These are phyloP conservation scores for Butorides virescens DNA, from an alignment of 2,113 vertebrate species.

Conservation along the genomic window DNA sequence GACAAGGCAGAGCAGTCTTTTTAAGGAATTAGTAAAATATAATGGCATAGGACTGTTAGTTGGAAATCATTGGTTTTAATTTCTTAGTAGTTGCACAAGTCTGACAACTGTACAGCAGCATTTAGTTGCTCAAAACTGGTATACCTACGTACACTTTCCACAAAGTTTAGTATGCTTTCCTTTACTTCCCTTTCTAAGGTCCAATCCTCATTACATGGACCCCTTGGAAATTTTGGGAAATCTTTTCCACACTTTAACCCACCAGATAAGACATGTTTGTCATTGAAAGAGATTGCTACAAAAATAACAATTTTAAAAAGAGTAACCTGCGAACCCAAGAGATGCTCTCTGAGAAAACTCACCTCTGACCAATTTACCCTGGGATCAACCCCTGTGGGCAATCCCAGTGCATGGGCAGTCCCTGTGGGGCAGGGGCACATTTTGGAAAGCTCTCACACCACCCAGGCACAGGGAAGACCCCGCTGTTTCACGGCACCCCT, in stretches of 20 bases:
- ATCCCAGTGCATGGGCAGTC: not conserved
- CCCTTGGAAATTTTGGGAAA: not conserved
- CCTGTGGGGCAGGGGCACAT: not conserved
- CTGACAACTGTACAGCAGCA: not conserved
- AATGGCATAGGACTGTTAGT: not conserved
- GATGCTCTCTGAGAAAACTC: not conserved
- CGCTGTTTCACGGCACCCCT: not conserved
- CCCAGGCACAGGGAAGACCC: not conserved
- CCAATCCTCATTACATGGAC: not conserved
- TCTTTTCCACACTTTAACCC: not conserved
- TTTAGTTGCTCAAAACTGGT: not conserved
- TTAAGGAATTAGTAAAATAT: not conserved
- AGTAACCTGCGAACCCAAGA: not conserved
- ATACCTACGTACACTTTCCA: not conserved
- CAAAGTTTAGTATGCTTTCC: not conserved
- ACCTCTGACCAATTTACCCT: not conserved
- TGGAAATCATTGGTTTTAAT: not conserved
- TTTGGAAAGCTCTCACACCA: not conserved
- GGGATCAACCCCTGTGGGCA: not conserved
- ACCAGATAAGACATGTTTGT: not conserved
- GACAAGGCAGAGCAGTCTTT: not conserved
- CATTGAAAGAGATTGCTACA: not conserved
- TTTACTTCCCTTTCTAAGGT: not conserved
- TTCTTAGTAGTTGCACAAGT: not conserved
- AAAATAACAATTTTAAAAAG: not conserved